phyloP scores from a whole-genome alignment of 2,888 invertebrate genomes.

The Archips crataeganus region DNA sequence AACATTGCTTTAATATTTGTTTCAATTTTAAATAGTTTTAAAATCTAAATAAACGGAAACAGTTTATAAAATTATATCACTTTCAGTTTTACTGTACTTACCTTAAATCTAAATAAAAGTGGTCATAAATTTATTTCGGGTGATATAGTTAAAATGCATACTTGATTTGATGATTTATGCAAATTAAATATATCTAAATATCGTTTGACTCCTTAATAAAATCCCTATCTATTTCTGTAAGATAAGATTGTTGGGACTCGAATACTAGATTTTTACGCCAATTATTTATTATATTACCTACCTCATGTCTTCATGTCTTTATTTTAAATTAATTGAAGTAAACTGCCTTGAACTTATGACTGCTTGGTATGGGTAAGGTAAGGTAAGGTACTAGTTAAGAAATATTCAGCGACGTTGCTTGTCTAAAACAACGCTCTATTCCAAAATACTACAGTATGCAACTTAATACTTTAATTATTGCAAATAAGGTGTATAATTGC shows the following conservation, averaged over 20 bases:
- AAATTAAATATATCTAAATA: conserved; percentile 25
- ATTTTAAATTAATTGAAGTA: too few species aligned
- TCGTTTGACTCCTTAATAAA: conserved; percentile 30
- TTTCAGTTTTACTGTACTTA: conserved; percentile 39
- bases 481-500: too few species aligned
- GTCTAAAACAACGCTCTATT: too few species aligned
- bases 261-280: conserved; percentile 16
- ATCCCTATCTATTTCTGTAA: conserved; percentile 21
- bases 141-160: conserved; percentile 34
- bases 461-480: too few species aligned
- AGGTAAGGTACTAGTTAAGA: too few species aligned
- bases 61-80: conserved; percentile 38
- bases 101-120: conserved; percentile 26
- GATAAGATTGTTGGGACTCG: background rate
- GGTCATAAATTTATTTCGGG: conserved; percentile 7
- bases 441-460: too few species aligned
- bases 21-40: background rate
- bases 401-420: too few species aligned
- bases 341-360: too few species aligned
- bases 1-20: background rate
- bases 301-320: too few species aligned
- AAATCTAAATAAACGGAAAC: conserved; percentile 16
- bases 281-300: too few species aligned
- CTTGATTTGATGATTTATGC: conserved; percentile 33
- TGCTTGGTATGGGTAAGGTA: too few species aligned